Evolutionary conservation across 92 coral and sea anemone species (phyloP), one percentile per base, ranked within the genome.

Genomic region (Umimayanthus kanabou): DNA sequence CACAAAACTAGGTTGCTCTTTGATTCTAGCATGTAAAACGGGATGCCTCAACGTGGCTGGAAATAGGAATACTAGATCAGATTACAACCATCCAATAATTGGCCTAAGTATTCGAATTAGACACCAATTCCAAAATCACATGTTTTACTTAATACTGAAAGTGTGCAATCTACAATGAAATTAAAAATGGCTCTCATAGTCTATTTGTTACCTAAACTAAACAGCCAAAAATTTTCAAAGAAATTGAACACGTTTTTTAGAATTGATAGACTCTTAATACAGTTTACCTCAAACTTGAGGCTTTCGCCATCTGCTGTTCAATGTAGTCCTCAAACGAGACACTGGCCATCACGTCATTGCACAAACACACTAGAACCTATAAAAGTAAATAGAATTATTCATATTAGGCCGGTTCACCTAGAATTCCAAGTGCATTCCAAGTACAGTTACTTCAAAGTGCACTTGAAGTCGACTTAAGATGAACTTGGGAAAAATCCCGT

Each of bases 361-460:
- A 94, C 80, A 94, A 90, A 58, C 77, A 84, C 0, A 94, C 95
- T 65, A 94, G 67, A 65, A 94, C 74, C 98, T 94, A 50, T 4
- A 90, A 50, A 73, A 39, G 5, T 18, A 67, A 39, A 37, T 78
- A 16, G 43, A 39, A 25, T 28, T 28, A 80, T 29, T 1, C 13
- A 23, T 1, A 30, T 0, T 33, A 33, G 37, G 37, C 37, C 37
- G 37, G 37, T 33, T 33, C 37, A 33, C 37, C 0, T 33, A 33
- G 37, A 33, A 33, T 33, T 33, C 37, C 37, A 33, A 33, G 37
- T 33, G 37, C 37, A 33, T 33, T 33, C 37, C 37, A 33, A 33
- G 37, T 33, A 2, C 37, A 33, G 37, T 33, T 33, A 33, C 37
- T 33, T 33, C 37, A 33, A 33, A 33, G 37, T 33, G 37, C 37